A percentile compares a stretch with the other conserved stretches of the same genome.
Evolutionary conservation across 2,113 vertebrate genomes (phyloP).

Genomic region (Alaudala cheleensis): DNA sequence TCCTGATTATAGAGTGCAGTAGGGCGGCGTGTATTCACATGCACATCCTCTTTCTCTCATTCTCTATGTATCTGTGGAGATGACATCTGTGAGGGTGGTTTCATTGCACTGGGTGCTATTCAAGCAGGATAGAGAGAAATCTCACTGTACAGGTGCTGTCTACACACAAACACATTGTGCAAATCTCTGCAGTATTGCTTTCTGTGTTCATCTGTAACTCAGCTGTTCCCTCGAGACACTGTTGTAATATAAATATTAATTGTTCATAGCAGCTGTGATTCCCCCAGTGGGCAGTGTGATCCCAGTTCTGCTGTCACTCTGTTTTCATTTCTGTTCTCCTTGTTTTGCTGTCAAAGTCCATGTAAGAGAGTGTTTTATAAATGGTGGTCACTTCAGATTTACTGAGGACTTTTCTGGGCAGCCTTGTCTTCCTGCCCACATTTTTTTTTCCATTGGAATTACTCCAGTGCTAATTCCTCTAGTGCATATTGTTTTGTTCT

Average conservation of each 20-base stretch:
- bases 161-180: background rate
- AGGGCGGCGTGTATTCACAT: background rate
- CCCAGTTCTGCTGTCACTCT: background rate
- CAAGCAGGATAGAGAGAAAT: background rate
- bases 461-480: background rate
- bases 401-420: background rate
- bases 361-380: background rate
- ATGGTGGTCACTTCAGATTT: background rate
- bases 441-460: background rate
- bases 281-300: background rate
- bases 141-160: background rate
- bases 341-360: background rate
- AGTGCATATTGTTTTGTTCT: constrained; percentile 6
- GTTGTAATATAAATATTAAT: background rate
- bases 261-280: constrained; percentile 18
- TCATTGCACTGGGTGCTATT: background rate
- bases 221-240: background rate
- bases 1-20: background rate
- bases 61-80: background rate
- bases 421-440: background rate
- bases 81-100: background rate
- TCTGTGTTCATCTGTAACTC: background rate
- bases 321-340: background rate
- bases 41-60: background rate
- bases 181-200: background rate